These are phyloP conservation scores for Pungitius pungitius DNA, from an alignment of 2,113 vertebrate genomes.

Conservation along the genomic window DNA sequence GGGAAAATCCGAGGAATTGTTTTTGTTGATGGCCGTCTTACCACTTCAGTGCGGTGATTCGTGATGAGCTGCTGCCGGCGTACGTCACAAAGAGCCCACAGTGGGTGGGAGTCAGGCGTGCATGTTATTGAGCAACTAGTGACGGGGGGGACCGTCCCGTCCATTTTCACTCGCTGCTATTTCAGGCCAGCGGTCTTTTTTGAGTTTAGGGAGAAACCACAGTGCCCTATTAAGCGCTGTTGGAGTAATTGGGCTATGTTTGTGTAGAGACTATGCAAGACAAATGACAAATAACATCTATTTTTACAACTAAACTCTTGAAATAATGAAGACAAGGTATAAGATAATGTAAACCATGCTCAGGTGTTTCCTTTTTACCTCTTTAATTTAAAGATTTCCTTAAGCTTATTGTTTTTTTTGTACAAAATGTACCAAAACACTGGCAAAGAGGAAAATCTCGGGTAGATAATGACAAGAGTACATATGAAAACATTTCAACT, in stretches of 20 bases:
- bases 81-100: constrained; percentile 73
- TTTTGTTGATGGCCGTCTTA: constrained; percentile 73
- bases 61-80: constrained; percentile 69
- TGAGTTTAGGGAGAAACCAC: constrained; percentile 74
- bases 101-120: constrained; percentile 75
- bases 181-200: constrained; percentile 74
- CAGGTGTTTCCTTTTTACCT: no score
- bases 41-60: constrained; percentile 76
- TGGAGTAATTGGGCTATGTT: constrained; percentile 67
- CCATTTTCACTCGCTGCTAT: constrained; percentile 75
- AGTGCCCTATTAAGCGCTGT: constrained; percentile 76
- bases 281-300: neutral
- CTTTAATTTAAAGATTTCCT: no score
- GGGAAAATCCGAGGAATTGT: constrained; percentile 71
- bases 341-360: no score
- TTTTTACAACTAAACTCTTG: no score
- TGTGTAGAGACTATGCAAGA: constrained; percentile 9
- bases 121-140: constrained; percentile 60
- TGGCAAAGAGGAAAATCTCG: no score
- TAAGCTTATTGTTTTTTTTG: no score
- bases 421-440: no score
- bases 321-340: no score
- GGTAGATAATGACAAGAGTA: no score
- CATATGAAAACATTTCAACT: no score
- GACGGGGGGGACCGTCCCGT: constrained; percentile 57